These are phyloP conservation scores for Toxonevra muliebris DNA, from an alignment of 2,888 invertebrate species.

Conservation along the genomic window DNA sequence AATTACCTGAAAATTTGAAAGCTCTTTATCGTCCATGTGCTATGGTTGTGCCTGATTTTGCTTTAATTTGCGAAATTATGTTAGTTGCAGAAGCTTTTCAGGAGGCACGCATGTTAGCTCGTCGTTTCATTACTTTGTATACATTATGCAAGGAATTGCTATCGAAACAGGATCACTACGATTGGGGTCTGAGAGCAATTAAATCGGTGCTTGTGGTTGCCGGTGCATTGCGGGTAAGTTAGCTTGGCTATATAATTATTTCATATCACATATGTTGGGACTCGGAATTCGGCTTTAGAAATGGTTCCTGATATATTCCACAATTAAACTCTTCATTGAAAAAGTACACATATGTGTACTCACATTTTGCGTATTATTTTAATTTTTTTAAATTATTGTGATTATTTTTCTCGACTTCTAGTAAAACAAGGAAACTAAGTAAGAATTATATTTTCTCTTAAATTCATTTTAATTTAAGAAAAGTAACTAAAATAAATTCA, in stretches of 20 bases:
- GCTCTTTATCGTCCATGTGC: constrained; percentile 87
- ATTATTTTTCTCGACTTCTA: no score
- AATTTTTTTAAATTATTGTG: no score
- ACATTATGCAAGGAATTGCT: constrained; percentile 88
- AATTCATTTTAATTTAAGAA: no score
- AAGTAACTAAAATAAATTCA: no score
- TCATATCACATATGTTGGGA: no score
- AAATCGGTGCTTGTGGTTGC: constrained; percentile 96
- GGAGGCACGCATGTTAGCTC: constrained; percentile 86
- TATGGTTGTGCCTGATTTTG: constrained; percentile 96
- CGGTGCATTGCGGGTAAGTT: constrained; percentile 83
- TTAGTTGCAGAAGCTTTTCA: constrained; percentile 95
- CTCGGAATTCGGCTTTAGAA: no score
- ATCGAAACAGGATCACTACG: constrained; percentile 96
- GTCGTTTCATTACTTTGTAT: constrained; percentile 94
- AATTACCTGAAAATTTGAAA: constrained; percentile 84
- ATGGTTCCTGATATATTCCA: no score
- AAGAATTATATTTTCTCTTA: no score
- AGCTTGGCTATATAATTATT: background rate
- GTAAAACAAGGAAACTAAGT: no score
- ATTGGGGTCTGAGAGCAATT: constrained; percentile 95
- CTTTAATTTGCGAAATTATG: constrained; percentile 96
- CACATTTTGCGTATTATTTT: no score
- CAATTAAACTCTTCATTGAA: no score
- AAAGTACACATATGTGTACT: no score